phyloP scores from a whole-genome alignment of 1,140 invertebrate genomes.

The Scaptomyza pallida region DNA sequence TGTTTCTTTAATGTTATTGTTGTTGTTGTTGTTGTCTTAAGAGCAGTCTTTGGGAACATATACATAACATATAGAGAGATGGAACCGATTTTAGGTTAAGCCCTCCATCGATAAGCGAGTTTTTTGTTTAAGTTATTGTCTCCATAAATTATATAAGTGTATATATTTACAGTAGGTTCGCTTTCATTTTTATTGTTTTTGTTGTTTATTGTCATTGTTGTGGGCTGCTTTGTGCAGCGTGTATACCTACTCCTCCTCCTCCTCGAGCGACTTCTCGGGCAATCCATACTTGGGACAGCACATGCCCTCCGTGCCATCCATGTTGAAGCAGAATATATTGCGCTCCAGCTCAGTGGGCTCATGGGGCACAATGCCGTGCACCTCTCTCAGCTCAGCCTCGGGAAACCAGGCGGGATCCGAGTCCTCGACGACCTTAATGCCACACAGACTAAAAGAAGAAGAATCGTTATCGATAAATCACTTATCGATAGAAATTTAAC shows the following conservation, averaged over 20 bases:
- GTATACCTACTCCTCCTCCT: slow-evolving; percentile 71
- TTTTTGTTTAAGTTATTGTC: slow-evolving; percentile 59
- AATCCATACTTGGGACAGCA: slow-evolving; percentile 89
- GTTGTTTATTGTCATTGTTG: slow-evolving; percentile 11
- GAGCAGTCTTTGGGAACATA: slow-evolving; percentile 72
- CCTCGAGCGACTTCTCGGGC: slow-evolving; percentile 81
- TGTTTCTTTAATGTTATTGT: slow-evolving; percentile 16
- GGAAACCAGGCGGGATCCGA: slow-evolving; percentile 97
- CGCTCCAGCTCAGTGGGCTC: slow-evolving; percentile 91
- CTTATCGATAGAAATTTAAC: slow-evolving; percentile 10
- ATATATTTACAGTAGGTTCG: slow-evolving; percentile 63
- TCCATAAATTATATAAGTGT: slow-evolving; percentile 14
- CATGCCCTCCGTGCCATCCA: slow-evolving; percentile 92
- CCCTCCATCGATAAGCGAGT: slow-evolving; percentile 45
- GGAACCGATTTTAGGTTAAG: slow-evolving; percentile 34
- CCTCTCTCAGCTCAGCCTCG: slow-evolving; percentile 93
- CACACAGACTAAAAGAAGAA: slow-evolving; percentile 87
- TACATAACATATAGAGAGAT: slow-evolving; percentile 35
- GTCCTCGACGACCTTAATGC: slow-evolving; percentile 92
- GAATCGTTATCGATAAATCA: too few relatives aligned
- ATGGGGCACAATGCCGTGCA: slow-evolving; percentile 92
- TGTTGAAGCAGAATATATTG: slow-evolving; percentile 92
- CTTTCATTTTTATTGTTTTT: slow-evolving; percentile 11
- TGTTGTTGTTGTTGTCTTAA: slow-evolving; percentile 21
- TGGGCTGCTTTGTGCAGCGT: neutral